Base-by-base conservation (phyloP, 1,140 invertebrate genomes). In the Cydia strobilella region DNA sequence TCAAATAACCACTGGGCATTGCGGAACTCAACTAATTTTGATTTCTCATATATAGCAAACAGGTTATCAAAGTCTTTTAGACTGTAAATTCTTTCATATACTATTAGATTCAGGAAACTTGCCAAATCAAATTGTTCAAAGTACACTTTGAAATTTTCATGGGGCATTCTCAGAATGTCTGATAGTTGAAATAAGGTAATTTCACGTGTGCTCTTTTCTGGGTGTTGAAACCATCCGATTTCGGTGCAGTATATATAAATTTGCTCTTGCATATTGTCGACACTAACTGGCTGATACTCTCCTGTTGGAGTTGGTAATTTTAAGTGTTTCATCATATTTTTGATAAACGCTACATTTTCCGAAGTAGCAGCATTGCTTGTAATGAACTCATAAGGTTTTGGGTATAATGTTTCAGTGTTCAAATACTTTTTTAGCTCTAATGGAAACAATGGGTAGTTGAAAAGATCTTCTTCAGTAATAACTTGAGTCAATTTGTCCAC, bases 401-500 rank as follows among this genome's bases (percentile, higher is more conserved):
- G 93, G 79, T 90, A 93, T 71, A 90, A 89, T 18, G 86, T 86
- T 10, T 76, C 77, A 31, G 76, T 72, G 77, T 88, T 82, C 62
- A 93, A 81, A 80, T 85, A 93, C 72, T 84, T 69, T 69, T 87
- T 85, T 72, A 94, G 90, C 80, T 93, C 93, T 71, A 89, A 77
- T 35, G 93, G 90, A 80, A 93, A 93, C 66, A 83, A 82, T 18
- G 89, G 84, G 82, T 92, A 93, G 75, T 93, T 89, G 42, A 89
- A 87, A 39, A 92, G 74, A 78, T 91, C 82, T 73, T 94, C 91
- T 89, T 96, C 93, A 23, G 94, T 91, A n/a, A 95, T 86, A 54
- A 96, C 94, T 31, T 94, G 83, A n/a, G 92, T 94, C 20, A 96
- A 82, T 78, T 94, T 94, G 69, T 91, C 88, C 3, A 96, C 93